Evolutionary conservation across 1,140 invertebrate genomes (phyloP).

Genomic region (Epicauta chinensis): DNA sequence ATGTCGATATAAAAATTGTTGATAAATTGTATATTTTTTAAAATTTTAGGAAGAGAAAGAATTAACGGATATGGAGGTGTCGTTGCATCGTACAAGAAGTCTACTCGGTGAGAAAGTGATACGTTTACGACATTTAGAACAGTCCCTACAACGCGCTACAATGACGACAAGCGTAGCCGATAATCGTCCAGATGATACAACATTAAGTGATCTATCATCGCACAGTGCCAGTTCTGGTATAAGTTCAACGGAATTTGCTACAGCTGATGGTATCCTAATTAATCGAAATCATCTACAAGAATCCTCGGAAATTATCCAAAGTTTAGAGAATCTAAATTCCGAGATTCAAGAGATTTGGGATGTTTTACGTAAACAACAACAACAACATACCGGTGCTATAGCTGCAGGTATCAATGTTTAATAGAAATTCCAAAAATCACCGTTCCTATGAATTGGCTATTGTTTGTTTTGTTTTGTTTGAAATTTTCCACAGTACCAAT

Average conservation of each 20-base stretch:
- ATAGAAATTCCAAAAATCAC: background rate
- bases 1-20: background rate
- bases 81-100: constrained; percentile 66
- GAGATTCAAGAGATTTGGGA: constrained; percentile 67
- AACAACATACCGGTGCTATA: constrained; percentile 41
- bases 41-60: constrained; percentile 63
- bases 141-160: constrained; percentile 58
- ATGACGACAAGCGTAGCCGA: constrained; percentile 44
- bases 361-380: constrained; percentile 58
- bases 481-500: constrained; percentile 24
- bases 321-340: constrained; percentile 61
- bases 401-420: constrained; percentile 40
- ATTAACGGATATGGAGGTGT: constrained; percentile 72
- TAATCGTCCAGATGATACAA: constrained; percentile 47
- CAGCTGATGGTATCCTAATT: constrained; percentile 43
- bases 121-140: constrained; percentile 65
- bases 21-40: background rate
- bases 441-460: too few relatives aligned
- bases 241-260: constrained; percentile 60
- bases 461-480: too few relatives aligned
- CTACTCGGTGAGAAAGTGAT: constrained; percentile 74
- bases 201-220: constrained; percentile 60
- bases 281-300: constrained; percentile 45
- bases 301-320: constrained; percentile 62
- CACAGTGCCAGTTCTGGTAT: constrained; percentile 60